Percentiles rank a stretch among this genome's conserved stretches.
These are phyloP conservation scores for Diplazon laetatorius DNA, from an alignment of 2,888 invertebrate genomes.

Conservation along the genomic window DNA sequence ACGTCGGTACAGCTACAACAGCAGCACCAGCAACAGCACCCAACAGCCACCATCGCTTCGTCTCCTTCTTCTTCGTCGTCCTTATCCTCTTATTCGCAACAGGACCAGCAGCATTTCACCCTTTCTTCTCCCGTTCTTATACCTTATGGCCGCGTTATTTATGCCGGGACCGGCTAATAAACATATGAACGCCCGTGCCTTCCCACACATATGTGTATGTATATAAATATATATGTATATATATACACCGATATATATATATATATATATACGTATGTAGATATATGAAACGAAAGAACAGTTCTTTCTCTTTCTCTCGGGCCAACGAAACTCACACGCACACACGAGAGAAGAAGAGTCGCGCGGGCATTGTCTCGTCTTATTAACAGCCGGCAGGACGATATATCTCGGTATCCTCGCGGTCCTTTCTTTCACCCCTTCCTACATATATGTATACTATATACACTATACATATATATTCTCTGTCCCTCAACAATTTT, in stretches of 20 bases:
- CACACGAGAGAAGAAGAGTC: constrained; percentile 62
- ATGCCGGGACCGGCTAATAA: constrained; percentile 82
- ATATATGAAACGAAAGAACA: constrained; percentile 39
- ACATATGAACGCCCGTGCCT: constrained; percentile 82
- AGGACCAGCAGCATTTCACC: constrained; percentile 68
- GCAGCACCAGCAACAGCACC: constrained; percentile 50
- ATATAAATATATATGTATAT: constrained; percentile 45
- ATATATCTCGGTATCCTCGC: constrained; percentile 75
- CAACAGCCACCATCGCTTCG: constrained; percentile 61
- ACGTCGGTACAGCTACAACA: constrained; percentile 42
- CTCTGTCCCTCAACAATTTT: constrained; percentile 42
- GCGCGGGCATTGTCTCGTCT: constrained; percentile 80
- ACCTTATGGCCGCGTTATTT: constrained; percentile 82
- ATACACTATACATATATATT: constrained; percentile 20
- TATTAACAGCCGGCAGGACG: constrained; percentile 79
- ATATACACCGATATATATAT: constrained; percentile 13
- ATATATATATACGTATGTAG: not conserved
- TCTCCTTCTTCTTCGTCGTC: constrained; percentile 45
- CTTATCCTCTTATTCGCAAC: constrained; percentile 48
- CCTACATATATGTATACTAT: too few species aligned
- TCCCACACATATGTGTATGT: constrained; percentile 71
- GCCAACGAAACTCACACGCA: constrained; percentile 57
- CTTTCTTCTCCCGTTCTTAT: constrained; percentile 76
- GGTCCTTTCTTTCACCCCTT: constrained; percentile 50
- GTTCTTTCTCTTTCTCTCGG: constrained; percentile 44